Percentiles rank a stretch among this genome's conserved stretches.
Conservation (phyloP, 2,797 vertebrate genomes). For the Jordanella pulchra region DNA sequence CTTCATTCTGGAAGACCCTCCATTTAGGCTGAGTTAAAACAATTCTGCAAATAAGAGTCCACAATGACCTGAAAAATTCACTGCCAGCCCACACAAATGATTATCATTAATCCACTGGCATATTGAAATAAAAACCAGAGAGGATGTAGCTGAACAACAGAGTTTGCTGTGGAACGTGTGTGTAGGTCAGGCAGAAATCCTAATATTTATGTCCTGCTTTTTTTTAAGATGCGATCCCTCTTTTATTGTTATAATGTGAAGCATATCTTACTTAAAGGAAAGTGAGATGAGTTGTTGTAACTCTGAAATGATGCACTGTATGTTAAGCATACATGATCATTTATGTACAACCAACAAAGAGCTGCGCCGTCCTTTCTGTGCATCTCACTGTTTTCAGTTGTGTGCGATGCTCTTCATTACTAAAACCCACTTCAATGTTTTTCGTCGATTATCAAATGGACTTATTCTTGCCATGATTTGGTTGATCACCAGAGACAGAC, state of each 20-base stretch:
- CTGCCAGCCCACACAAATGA: no score
- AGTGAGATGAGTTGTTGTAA: constrained; percentile 42
- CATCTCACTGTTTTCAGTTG: constrained; percentile 41
- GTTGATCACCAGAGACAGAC: constrained; percentile 77
- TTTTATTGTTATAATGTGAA: constrained; percentile 29
- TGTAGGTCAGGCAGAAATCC: constrained; percentile 27
- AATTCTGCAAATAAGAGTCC: no score
- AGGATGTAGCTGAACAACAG: constrained; percentile 6
- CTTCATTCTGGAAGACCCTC: no score
- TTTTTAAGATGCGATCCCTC: constrained; percentile 32
- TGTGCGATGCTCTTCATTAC: constrained; percentile 22
- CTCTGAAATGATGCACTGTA: constrained; percentile 56
- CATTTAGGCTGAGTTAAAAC: no score
- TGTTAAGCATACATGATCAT: constrained; percentile 51
- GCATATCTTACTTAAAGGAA: constrained; percentile 56
- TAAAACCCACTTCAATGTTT: constrained; percentile 26
- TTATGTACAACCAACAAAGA: constrained; percentile 27
- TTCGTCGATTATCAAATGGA: constrained; percentile 30
- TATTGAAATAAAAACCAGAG: background rate
- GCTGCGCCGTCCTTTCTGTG: constrained; percentile 54
- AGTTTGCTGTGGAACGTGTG: constrained; percentile 3
- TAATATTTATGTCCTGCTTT: constrained; percentile 43
- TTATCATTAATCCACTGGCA: background rate
- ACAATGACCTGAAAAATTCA: no score
- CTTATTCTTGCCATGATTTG: constrained; percentile 60